Percentiles rank a stretch among this genome's conserved stretches.
Evolutionary conservation across 2,888 invertebrate genomes (phyloP).

Genomic region (Abrostola triplasia): DNA sequence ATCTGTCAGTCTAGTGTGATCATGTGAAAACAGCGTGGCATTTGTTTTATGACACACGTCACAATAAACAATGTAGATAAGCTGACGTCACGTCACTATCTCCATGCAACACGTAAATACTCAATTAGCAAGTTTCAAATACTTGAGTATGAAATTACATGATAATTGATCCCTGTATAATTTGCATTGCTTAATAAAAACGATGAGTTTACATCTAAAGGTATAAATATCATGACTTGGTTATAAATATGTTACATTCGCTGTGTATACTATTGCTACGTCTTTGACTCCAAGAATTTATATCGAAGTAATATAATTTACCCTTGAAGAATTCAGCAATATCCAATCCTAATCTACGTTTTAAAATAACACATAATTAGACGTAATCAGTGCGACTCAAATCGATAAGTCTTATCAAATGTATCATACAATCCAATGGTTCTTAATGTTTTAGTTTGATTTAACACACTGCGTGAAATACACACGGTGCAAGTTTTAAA

Average conservation of each 20-base stretch:
- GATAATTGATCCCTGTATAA: background rate
- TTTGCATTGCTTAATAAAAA: background rate
- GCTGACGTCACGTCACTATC: background rate
- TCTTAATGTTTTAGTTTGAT: slow-evolving; percentile 57
- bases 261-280: background rate
- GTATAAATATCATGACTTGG: too few relatives aligned
- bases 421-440: slow-evolving; percentile 54
- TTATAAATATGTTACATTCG: background rate
- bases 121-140: slow-evolving; percentile 1
- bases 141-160: background rate
- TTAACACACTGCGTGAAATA: slow-evolving; percentile 37
- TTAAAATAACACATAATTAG: slow-evolving; percentile 47
- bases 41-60: too few relatives aligned
- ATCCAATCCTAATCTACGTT: slow-evolving; percentile 32
- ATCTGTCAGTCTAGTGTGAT: too few relatives aligned
- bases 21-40: too few relatives aligned
- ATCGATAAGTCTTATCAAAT: slow-evolving; percentile 66
- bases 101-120: background rate
- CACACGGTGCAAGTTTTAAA: slow-evolving; percentile 37
- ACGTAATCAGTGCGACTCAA: slow-evolving; percentile 65
- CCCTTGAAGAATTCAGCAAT: slow-evolving; percentile 13
- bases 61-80: background rate
- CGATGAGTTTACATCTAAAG: too few relatives aligned
- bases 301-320: slow-evolving; percentile 12
- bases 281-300: background rate